Evolutionary conservation across 1,140 invertebrate species (phyloP), one percentile per base, ranked within the genome.

Genomic region (Meloidogyne exigua): DNA sequence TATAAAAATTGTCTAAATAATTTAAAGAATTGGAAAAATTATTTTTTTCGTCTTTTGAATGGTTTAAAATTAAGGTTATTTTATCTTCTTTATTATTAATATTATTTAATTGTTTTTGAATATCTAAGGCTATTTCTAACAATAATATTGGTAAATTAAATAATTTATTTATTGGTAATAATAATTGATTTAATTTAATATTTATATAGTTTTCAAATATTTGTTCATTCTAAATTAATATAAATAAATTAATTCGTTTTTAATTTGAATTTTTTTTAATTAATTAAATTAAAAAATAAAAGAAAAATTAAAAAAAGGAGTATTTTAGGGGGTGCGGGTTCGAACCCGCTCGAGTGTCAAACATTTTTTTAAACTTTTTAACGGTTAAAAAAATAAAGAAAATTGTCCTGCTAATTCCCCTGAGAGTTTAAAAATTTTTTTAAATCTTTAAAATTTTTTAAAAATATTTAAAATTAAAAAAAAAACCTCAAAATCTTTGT

Each of bases 101-200:
- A n/a, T n/a, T n/a, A n/a, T 57, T 57, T n/a, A n/a, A n/a, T 57
- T 57, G 49, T 57, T 57, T 57, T 57, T 57, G 49, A 5, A 57
- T 57, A n/a, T 57, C 49, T n/a, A 57, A 57, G 10, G 49, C 18
- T n/a, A 57, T 57, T n/a, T 57, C n/a, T 57, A 57, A 57, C 21
- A 57, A 57, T 57, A 57, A 57, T 57, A n/a, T n/a, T n/a, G 49
- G 49, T 57, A 57, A 57, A 57, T 57, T 57, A 57, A 57, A n/a
- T 57, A 57, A 57, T 57, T 57, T 57, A n/a, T n/a, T n/a, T 57
- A n/a, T 57, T 57, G 18, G 18, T n/a, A 57, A n/a, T 57, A 57
- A 57, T 57, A n/a, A n/a, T n/a, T 57, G 18, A 15, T n/a, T 7
- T n/a, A n/a, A n/a, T 57, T 57, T n/a, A n/a, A 21, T 57, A 57